phyloP scores from a whole-genome alignment of 2,797 vertebrate species.

The Trematomus bernacchii region DNA sequence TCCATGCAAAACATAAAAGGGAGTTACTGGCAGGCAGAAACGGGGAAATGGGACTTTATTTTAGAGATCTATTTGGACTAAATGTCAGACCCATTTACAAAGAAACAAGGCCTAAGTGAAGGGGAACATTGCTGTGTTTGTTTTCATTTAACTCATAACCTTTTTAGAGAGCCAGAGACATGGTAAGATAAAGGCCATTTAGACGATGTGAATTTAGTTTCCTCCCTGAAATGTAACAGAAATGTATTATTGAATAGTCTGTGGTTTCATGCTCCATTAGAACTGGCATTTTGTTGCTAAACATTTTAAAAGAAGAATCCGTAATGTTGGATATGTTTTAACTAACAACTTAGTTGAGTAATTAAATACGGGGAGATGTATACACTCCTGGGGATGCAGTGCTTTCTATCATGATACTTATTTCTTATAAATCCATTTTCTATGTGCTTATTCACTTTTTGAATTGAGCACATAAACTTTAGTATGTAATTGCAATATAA shows the following conservation, averaged over 20 bases:
- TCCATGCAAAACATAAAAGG: slow-evolving; percentile 55
- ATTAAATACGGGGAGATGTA: neutral
- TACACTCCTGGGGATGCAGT: neutral
- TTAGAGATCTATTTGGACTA: slow-evolving; percentile 47
- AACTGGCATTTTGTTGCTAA: neutral
- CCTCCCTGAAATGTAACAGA: slow-evolving; percentile 28
- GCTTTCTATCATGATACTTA: neutral
- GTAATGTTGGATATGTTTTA: slow-evolving; percentile 2
- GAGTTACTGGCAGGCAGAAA: slow-evolving; percentile 31
- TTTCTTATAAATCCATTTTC: neutral
- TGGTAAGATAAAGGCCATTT: slow-evolving; percentile 25
- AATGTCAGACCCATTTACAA: slow-evolving; percentile 47
- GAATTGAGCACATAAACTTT: neutral
- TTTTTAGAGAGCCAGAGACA: slow-evolving; percentile 28
- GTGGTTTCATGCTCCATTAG: slow-evolving; percentile 20
- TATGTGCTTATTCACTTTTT: neutral
- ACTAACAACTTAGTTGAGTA: slow-evolving; percentile 11
- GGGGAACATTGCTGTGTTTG: slow-evolving; percentile 42
- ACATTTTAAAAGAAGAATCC: slow-evolving; percentile 10
- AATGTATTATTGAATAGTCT: slow-evolving; percentile 18
- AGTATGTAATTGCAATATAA: neutral
- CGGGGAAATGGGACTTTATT: slow-evolving; percentile 48
- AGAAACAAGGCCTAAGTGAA: slow-evolving; percentile 48
- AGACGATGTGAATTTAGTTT: slow-evolving; percentile 5
- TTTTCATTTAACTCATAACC: slow-evolving; percentile 49